A percentile compares a stretch with the other conserved stretches of the same genome.
Conservation (phyloP, 1,140 invertebrate species). For the Stegodyphus dumicola region DNA sequence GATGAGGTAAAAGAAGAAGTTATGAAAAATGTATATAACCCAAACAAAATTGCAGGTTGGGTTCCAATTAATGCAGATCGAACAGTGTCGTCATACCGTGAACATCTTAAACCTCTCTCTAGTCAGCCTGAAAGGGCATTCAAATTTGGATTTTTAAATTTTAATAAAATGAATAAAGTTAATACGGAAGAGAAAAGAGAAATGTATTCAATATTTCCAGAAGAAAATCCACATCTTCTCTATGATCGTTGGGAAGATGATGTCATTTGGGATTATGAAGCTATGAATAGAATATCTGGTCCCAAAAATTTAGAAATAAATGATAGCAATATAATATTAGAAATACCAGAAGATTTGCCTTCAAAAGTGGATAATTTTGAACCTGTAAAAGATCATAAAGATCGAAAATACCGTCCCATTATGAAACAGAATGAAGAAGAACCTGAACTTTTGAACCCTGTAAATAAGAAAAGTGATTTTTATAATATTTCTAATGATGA, state of each 20-base stretch:
- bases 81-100: conserved; percentile 84
- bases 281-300: conserved; percentile 81
- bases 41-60: conserved; percentile 93
- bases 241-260: conserved; percentile 97
- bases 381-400: conserved; percentile 59
- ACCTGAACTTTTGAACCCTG: conserved; percentile 77
- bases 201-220: conserved; percentile 92
- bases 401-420: conserved; percentile 89
- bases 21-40: conserved; percentile 82
- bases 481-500: conserved; percentile 98
- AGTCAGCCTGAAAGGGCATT: background rate
- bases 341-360: conserved; percentile 86
- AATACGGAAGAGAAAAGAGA: conserved; percentile 31
- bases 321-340: conserved; percentile 97
- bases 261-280: conserved; percentile 94
- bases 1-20: conserved; percentile 86
- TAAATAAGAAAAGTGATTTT: conserved; percentile 80
- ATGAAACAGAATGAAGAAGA: conserved; percentile 94
- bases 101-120: conserved; percentile 20
- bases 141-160: background rate
- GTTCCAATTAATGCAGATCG: conserved; percentile 90
- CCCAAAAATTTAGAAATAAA: conserved; percentile 97
- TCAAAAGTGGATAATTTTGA: conserved; percentile 6
- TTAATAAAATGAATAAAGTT: background rate
- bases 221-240: conserved; percentile 95